Evolutionary conservation across 2,113 vertebrate genomes (phyloP).

Genomic region (Coryphaenoides rupestris): DNA sequence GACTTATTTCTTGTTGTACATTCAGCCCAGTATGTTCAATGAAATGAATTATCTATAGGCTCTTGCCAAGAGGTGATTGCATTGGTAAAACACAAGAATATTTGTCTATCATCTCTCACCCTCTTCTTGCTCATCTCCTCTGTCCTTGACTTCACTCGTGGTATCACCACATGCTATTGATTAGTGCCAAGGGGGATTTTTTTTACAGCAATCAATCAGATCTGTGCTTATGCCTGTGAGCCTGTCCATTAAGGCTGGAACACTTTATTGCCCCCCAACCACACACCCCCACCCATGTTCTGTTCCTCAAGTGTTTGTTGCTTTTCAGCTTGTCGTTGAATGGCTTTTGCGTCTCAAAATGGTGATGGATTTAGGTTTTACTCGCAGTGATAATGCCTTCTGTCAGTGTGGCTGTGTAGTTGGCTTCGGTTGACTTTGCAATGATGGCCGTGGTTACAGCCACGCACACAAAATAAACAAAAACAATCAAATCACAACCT

Average conservation of each 20-base stretch:
- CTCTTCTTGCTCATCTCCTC: background rate
- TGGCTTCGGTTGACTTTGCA: background rate
- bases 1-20: background rate
- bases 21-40: background rate
- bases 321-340: slow-evolving; percentile 24
- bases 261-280: background rate
- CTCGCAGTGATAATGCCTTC: background rate
- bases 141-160: slow-evolving; percentile 40
- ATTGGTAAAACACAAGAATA: background rate
- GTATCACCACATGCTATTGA: slow-evolving; percentile 45
- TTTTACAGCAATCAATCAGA: slow-evolving; percentile 27
- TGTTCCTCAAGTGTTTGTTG: background rate
- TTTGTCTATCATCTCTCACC: slow-evolving; percentile 7
- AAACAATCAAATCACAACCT: background rate
- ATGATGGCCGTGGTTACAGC: background rate
- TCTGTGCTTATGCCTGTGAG: slow-evolving; percentile 12
- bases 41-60: background rate
- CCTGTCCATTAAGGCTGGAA: background rate
- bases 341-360: slow-evolving; percentile 43
- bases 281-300: background rate
- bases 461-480: background rate
- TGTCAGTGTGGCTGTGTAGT: background rate
- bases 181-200: slow-evolving; percentile 29
- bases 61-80: slow-evolving; percentile 9
- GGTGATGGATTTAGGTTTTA: slow-evolving; percentile 23